Base-by-base conservation (phyloP, 2,797 vertebrate species). In the Erithacus rubecula region DNA sequence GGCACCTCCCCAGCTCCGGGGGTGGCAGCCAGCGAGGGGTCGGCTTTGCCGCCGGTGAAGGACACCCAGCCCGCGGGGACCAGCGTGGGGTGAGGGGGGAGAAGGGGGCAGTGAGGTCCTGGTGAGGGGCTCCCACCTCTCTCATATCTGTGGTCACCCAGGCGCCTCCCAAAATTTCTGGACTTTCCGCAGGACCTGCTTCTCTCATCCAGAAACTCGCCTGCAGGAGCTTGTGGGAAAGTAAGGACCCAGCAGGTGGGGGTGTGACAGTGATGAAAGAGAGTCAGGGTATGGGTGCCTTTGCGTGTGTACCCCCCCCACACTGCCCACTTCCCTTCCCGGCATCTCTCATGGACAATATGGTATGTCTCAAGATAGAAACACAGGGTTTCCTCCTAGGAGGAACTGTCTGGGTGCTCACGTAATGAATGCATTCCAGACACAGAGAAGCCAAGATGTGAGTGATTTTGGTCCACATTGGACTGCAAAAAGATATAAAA, bases 131-230 rank as follows among this genome's bases (percentile, higher is more conserved):
- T 47, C 49, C 43, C 12, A 0, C 44, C 21, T 62, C 51, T 53
- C 13, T 16, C 8, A 0, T 52, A 49, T 27, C 47, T 11, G 32
- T 0, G 5, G 59, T 70, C 58, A 41, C 69, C 6, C 71, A 75
- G 22, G 21, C 13, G 0, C 52, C 11, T 51, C 39, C 27, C 44
- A 94, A 92, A 96, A 94, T 69, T 92, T 90, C 74, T 71, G 94
- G 96, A 83, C 94, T 97, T 97, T 96, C 96, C 94, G 0, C 49
- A 46, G 39, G 43, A 44, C 32, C n/a, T 53, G 64, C 27, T 91
- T 78, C 55, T 83, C 60, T 96, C 94, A 96, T 96, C 49, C 44
- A 92, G 96, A 95, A 96, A 96, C 94, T 95, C 0, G 0, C 44
- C 72, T 1, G 1, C 1, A 0, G 27, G 70, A 69, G 47, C 49